phyloP scores from a whole-genome alignment of 30 jellyfish, hydroid and myxozoan genomes.

The Cassiopea andromeda region DNA sequence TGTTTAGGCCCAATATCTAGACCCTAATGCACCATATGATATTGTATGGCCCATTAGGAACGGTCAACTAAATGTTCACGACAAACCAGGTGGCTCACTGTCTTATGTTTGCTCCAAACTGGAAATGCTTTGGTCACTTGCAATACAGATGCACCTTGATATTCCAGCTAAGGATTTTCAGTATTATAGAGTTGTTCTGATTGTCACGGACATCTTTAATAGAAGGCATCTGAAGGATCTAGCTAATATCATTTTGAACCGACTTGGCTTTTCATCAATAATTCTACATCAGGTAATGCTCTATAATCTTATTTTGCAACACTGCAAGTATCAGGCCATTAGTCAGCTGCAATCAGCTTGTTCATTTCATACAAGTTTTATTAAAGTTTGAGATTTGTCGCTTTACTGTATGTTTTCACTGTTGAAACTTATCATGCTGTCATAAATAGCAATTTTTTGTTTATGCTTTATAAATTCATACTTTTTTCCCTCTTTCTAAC shows the following conservation, averaged over 20 bases:
- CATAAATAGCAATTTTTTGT: too few relatives aligned
- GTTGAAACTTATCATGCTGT: too few relatives aligned
- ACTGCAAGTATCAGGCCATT: too few relatives aligned
- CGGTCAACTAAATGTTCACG: conserved; percentile 89
- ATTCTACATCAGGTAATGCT: conserved; percentile 87
- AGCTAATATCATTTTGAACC: conserved; percentile 73
- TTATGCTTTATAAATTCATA: too few relatives aligned
- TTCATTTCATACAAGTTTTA: too few relatives aligned
- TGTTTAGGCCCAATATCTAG: conserved; percentile 88
- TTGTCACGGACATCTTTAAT: conserved; percentile 91
- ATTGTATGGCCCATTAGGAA: conserved; percentile 83
- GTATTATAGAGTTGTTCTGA: conserved; percentile 84
- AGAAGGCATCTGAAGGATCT: conserved; percentile 78
- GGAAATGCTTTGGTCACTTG: conserved; percentile 89
- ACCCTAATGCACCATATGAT: conserved; percentile 90
- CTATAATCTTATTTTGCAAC: too few relatives aligned
- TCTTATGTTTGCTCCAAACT: conserved; percentile 85
- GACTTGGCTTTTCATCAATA: conserved; percentile 87
- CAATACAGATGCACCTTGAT: conserved; percentile 90
- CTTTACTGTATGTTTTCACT: too few relatives aligned
- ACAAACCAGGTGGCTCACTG: conserved; percentile 90
- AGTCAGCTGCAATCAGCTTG: too few relatives aligned
- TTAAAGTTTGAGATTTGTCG: too few relatives aligned
- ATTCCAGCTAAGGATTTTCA: conserved; percentile 92
- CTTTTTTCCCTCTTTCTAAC: too few relatives aligned